phyloP scores from a whole-genome alignment of 2,888 invertebrate genomes.

The Tetropium fuscum region DNA sequence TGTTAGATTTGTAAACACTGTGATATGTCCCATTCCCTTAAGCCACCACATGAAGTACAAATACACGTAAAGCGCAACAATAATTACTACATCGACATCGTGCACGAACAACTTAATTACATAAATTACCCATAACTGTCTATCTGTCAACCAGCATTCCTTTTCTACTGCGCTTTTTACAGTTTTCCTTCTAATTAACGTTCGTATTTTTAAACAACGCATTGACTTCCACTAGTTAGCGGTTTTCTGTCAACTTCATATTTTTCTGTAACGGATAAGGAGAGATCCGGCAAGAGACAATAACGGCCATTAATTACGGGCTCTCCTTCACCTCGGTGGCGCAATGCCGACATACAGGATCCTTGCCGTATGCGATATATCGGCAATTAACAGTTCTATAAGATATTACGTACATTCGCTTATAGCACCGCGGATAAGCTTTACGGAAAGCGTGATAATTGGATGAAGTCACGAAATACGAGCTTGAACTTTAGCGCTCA shows the following conservation, averaged over 20 bases:
- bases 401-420: conserved; percentile 31
- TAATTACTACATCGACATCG: conserved; percentile 33
- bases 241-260: conserved; percentile 13
- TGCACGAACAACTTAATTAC: conserved; percentile 40
- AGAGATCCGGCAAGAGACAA: conserved; percentile 26
- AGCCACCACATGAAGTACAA: conserved; percentile 14
- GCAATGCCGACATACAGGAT: not conserved
- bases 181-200: conserved; percentile 38
- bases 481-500: too few relatives aligned
- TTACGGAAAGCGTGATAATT: conserved; percentile 36
- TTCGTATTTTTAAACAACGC: conserved; percentile 26
- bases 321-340: conserved; percentile 17
- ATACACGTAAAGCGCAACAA: conserved; percentile 14
- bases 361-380: not conserved
- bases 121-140: conserved; percentile 37
- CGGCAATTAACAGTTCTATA: conserved; percentile 20
- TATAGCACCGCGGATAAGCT: conserved; percentile 28
- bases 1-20: not conserved
- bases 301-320: conserved; percentile 30
- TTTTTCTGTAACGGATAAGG: conserved; percentile 29
- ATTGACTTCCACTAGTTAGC: conserved; percentile 34
- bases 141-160: conserved; percentile 31
- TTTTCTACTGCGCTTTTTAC: conserved; percentile 31
- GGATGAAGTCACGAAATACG: conserved; percentile 38
- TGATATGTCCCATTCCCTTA: not conserved